These are phyloP conservation scores for Crossocerus cetratus DNA, from an alignment of 2,888 invertebrate species.

Conservation along the genomic window DNA sequence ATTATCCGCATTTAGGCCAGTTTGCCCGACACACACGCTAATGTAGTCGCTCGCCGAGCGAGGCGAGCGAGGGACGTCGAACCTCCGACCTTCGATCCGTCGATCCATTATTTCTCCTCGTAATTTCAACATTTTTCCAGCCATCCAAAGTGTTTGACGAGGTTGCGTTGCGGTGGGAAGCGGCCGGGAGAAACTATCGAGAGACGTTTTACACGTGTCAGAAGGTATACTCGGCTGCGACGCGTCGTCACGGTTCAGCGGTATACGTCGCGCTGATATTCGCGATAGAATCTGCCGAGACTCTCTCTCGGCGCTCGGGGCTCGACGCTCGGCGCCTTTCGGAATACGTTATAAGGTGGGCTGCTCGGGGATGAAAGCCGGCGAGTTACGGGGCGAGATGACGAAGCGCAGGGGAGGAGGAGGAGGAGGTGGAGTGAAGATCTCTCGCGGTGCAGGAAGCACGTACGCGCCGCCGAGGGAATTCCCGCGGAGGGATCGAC, in stretches of 20 bases:
- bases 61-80: too few relatives aligned
- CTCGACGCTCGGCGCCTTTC: too few relatives aligned
- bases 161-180: conserved; percentile 3
- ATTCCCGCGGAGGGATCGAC: too few relatives aligned
- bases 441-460: too few relatives aligned
- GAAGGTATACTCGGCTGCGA: background rate
- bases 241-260: conserved; percentile 10
- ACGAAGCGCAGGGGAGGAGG: too few relatives aligned
- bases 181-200: conserved; percentile 14
- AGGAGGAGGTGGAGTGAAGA: too few relatives aligned
- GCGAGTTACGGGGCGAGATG: background rate
- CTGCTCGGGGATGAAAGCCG: background rate
- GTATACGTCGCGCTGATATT: conserved; percentile 5
- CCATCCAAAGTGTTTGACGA: background rate
- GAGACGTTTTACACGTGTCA: conserved; percentile 26
- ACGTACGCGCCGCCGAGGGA: too few relatives aligned
- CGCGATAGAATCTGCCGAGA: conserved; percentile 5
- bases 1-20: conserved; percentile 18
- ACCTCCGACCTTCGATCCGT: too few relatives aligned
- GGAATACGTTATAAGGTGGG: conserved; percentile 4
- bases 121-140: background rate
- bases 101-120: background rate
- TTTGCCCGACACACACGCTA: too few relatives aligned
- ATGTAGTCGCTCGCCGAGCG: too few relatives aligned
- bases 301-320: background rate